phyloP scores from a whole-genome alignment of 2,797 vertebrate genomes.

The Pseudochirops cupreus region DNA sequence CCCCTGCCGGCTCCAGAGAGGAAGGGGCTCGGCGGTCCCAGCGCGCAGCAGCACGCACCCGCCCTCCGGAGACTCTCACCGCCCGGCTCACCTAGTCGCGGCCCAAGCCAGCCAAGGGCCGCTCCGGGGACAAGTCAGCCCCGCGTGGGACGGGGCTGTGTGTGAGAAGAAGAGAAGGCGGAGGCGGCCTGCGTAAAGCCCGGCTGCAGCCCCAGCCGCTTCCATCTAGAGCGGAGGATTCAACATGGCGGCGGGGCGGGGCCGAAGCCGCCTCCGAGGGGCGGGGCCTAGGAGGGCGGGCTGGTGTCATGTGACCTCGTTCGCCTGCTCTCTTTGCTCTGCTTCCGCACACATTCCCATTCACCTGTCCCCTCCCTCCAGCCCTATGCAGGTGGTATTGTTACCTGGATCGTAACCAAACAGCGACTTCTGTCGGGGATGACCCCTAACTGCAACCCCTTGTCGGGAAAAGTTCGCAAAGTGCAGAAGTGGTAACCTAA shows the following conservation, averaged over 20 bases:
- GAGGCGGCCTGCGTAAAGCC: too few species aligned
- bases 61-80: not conserved
- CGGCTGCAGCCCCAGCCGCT: not conserved
- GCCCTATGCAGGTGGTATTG: not conserved
- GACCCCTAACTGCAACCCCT: accelerated
- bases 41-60: not conserved
- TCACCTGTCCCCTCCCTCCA: not conserved
- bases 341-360: accelerated
- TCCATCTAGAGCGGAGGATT: conserved; percentile 26
- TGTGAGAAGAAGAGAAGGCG: not conserved
- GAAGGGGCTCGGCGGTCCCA: not conserved
- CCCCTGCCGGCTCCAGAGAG: not conserved
- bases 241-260: conserved; percentile 80
- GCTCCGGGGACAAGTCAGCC: not conserved
- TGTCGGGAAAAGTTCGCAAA: not conserved
- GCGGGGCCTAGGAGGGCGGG: not conserved
- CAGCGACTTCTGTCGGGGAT: not conserved
- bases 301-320: not conserved
- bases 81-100: conserved; percentile 60
- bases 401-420: not conserved
- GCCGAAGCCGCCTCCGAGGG: not conserved
- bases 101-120: conserved; percentile 10
- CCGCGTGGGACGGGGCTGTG: not conserved
- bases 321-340: accelerated
- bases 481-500: not conserved